These are phyloP conservation scores for Trogon surrucura DNA, from an alignment of 2,113 vertebrate genomes.

Conservation along the genomic window DNA sequence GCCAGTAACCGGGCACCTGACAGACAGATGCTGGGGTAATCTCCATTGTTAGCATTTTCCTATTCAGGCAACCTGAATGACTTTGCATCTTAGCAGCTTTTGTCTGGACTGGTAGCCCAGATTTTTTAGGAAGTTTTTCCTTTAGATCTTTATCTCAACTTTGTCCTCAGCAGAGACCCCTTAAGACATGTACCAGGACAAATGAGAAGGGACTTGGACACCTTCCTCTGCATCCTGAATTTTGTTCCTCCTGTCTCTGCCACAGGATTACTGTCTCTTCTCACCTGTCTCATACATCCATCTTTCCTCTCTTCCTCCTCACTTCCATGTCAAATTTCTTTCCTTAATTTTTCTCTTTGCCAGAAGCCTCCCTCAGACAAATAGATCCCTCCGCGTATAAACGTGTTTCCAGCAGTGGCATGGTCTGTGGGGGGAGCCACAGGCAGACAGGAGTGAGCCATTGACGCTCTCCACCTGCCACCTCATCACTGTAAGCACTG, in stretches of 20 bases:
- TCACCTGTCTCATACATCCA: not conserved
- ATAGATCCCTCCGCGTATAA: not conserved
- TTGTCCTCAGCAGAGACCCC: not conserved
- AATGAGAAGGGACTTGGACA: not conserved
- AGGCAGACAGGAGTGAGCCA: not conserved
- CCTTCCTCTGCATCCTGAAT: not conserved
- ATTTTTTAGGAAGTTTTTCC: conserved; percentile 1
- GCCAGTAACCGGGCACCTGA: not conserved
- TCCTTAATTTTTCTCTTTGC: not conserved
- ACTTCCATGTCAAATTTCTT: not conserved
- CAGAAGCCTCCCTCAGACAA: not conserved
- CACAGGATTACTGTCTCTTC: not conserved
- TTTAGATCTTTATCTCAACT: conserved; percentile 10
- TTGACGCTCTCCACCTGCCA: not conserved
- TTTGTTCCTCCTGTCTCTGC: not conserved
- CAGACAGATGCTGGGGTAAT: not conserved
- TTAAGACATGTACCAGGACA: not conserved
- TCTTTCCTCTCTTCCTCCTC: not conserved
- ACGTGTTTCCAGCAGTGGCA: not conserved
- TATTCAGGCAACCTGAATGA: not conserved
- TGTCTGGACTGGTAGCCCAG: not conserved
- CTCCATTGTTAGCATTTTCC: not conserved
- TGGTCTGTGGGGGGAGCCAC: not conserved
- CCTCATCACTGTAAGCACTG: not conserved
- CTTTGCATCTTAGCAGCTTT: not conserved